Conservation (phyloP, 1,140 invertebrate genomes). For the Ceratina calcarata region DNA sequence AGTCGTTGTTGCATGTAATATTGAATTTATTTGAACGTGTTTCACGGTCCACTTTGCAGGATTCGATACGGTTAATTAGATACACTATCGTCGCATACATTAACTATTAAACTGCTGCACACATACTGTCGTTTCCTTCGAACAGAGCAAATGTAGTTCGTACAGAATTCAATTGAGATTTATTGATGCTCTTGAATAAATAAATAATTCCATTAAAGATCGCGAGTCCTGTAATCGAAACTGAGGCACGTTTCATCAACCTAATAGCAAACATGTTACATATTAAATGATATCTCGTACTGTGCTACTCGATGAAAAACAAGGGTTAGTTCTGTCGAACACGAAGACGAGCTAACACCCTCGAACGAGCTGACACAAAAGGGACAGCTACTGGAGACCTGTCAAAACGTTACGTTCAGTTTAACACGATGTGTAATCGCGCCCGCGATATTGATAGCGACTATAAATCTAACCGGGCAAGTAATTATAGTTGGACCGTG, state of each 20-base stretch:
- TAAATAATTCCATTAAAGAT: no score
- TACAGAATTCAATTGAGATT: no score
- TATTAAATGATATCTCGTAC: neutral
- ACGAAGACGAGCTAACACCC: neutral
- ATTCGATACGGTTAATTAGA: neutral
- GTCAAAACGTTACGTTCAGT: neutral
- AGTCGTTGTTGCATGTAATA: neutral
- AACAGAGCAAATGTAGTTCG: no score
- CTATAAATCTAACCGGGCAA: no score
- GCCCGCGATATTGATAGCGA: neutral
- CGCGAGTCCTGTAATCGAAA: no score
- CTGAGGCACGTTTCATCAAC: no score
- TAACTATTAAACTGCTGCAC: neutral
- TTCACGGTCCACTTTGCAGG: neutral
- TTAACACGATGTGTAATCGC: neutral
- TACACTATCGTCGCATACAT: neutral
- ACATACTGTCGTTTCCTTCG: no score
- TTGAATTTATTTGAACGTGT: neutral
- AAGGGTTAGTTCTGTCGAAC: neutral
- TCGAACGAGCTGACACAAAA: neutral
- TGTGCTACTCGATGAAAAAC: neutral
- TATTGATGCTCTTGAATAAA: no score
- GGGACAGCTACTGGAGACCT: conserved; percentile 4
- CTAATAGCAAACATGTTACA: neutral
- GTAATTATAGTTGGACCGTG: no score